phyloP scores from a whole-genome alignment of 2,888 invertebrate genomes.

The Saturnia japonica region DNA sequence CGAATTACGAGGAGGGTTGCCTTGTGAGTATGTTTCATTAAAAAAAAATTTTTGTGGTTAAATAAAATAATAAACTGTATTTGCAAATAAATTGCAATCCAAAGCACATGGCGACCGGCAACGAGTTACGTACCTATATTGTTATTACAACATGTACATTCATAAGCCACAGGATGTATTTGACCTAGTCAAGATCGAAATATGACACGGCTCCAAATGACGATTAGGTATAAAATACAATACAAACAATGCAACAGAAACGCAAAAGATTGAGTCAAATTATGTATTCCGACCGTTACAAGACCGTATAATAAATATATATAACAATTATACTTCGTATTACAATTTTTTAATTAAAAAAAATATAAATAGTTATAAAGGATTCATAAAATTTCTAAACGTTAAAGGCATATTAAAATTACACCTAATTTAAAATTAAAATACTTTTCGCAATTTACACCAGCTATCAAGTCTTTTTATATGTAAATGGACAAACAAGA shows the following conservation, averaged over 20 bases:
- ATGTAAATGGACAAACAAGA: background rate
- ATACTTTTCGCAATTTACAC: no score
- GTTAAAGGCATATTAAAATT: background rate
- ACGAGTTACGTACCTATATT: background rate
- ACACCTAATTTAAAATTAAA: background rate
- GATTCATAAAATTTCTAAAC: background rate
- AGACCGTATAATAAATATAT: no score
- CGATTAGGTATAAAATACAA: background rate
- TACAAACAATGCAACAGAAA: background rate
- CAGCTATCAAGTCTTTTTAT: background rate
- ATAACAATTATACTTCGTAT: no score
- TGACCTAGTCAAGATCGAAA: background rate
- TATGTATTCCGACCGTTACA: background rate
- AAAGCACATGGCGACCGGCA: background rate
- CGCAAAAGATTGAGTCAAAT: background rate
- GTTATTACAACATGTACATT: background rate
- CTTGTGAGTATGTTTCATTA: no score
- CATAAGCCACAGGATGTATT: background rate
- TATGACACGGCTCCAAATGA: background rate
- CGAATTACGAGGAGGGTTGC: no score
- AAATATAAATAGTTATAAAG: background rate
- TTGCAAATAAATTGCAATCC: background rate
- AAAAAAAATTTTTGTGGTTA: no score
- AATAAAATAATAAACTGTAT: background rate
- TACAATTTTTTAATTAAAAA: no score